phyloP scores from a whole-genome alignment of 2,888 invertebrate species.

The Lacanobia oleracea region DNA sequence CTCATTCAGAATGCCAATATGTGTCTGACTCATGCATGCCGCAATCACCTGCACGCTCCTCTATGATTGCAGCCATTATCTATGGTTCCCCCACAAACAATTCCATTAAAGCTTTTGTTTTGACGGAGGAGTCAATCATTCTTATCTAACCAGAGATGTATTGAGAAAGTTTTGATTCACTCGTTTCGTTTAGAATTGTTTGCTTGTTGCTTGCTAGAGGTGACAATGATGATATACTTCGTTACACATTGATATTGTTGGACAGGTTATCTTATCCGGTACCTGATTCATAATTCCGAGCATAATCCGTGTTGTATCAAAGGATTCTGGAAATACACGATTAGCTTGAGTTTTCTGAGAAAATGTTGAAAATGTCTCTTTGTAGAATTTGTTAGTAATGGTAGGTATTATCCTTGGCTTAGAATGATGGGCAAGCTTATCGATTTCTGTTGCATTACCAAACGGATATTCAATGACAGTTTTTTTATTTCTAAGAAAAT shows the following conservation, averaged over 20 bases:
- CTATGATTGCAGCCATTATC: slow-evolving; percentile 65
- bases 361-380: slow-evolving; percentile 26
- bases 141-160: slow-evolving; percentile 33
- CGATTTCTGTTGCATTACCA: slow-evolving; percentile 25
- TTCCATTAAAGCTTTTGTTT: slow-evolving; percentile 62
- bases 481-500: slow-evolving; percentile 38
- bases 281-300: slow-evolving; percentile 68
- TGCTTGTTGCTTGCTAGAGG: slow-evolving; percentile 14
- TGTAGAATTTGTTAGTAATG: slow-evolving; percentile 24
- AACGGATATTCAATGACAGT: not conserved
- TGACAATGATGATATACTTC: slow-evolving; percentile 61
- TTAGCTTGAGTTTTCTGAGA: slow-evolving; percentile 45
- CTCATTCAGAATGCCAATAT: slow-evolving; percentile 78
- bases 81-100: slow-evolving; percentile 47
- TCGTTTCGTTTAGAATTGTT: slow-evolving; percentile 12
- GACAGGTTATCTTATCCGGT: slow-evolving; percentile 68
- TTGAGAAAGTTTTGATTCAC: slow-evolving; percentile 5
- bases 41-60: slow-evolving; percentile 74
- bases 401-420: slow-evolving; percentile 6
- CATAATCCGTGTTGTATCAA: slow-evolving; percentile 61
- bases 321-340: slow-evolving; percentile 53
- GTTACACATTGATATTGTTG: slow-evolving; percentile 49
- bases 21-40: slow-evolving; percentile 70
- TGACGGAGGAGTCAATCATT: slow-evolving; percentile 32
- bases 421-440: slow-evolving; percentile 22